Conservation (phyloP, 1,140 invertebrate species). For the Trypoxylus dichotomus region DNA sequence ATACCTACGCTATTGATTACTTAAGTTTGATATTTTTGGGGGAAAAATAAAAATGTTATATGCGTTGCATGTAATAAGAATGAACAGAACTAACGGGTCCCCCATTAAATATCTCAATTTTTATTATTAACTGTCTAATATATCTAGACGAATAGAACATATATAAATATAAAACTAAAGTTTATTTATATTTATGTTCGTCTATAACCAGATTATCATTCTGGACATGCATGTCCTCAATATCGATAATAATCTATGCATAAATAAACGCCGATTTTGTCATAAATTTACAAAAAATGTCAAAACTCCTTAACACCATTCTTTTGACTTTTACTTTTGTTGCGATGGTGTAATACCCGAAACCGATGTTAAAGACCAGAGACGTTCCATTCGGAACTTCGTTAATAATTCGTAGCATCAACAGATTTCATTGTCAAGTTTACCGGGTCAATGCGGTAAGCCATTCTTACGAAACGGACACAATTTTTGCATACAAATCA, state of each 20-base stretch:
- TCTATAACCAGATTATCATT: no score
- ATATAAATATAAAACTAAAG: no score
- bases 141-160: no score
- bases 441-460: constrained; percentile 17
- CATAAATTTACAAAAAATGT: neutral
- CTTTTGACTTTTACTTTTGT: neutral
- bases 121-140: no score
- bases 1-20: no score
- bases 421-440: constrained; percentile 17
- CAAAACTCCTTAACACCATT: neutral
- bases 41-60: no score
- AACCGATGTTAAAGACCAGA: neutral
- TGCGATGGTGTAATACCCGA: neutral
- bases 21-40: no score
- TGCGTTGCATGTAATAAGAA: no score
- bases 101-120: no score
- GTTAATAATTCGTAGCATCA: constrained; percentile 15
- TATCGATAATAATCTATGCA: neutral
- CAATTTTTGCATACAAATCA: constrained; percentile 20
- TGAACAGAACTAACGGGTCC: no score
- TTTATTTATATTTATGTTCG: no score
- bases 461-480: constrained; percentile 5
- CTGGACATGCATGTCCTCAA: neutral
- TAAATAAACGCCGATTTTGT: neutral
- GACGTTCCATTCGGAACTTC: neutral